A percentile compares a stretch with the other conserved stretches of the same genome.
These are phyloP conservation scores for Regulus satrapa DNA, from an alignment of 2,113 vertebrate species.

Conservation along the genomic window DNA sequence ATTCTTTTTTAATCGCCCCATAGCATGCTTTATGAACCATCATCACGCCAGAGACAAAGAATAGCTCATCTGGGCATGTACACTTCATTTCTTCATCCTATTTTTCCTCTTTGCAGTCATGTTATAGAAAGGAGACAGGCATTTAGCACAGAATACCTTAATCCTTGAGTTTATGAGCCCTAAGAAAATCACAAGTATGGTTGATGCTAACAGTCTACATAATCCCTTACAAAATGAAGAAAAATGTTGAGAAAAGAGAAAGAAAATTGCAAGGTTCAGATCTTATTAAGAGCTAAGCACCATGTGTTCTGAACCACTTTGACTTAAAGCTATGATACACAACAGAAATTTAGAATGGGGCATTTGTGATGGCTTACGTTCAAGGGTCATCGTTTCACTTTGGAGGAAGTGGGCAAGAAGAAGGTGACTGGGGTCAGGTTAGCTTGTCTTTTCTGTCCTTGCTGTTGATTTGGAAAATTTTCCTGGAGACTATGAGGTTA, in stretches of 20 bases:
- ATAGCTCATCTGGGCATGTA: conserved; percentile 8
- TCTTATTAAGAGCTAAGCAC: background rate
- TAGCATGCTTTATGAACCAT: conserved; percentile 57
- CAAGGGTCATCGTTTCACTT: background rate
- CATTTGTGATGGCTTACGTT: conserved; percentile 7
- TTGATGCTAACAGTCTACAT: background rate
- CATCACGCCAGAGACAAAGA: background rate
- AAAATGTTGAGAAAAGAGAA: background rate
- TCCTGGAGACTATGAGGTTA: background rate
- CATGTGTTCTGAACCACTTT: conserved; percentile 6
- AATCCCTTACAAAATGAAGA: background rate
- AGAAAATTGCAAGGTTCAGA: background rate
- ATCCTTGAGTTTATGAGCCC: conserved; percentile 33
- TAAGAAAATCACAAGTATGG: background rate
- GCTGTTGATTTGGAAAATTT: background rate
- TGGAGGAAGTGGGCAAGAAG: background rate
- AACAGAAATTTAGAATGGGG: background rate
- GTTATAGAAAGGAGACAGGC: background rate
- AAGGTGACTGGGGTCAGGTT: background rate
- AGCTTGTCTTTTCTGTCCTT: background rate
- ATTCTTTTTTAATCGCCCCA: conserved; percentile 37
- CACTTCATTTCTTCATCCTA: conserved; percentile 21
- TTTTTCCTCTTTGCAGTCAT: background rate
- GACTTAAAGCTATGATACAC: background rate
- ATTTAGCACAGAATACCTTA: background rate